A percentile compares a stretch with the other conserved stretches of the same genome.
These are phyloP conservation scores for Melanerpes formicivorus DNA, from an alignment of 2,113 vertebrate species.

Conservation along the genomic window DNA sequence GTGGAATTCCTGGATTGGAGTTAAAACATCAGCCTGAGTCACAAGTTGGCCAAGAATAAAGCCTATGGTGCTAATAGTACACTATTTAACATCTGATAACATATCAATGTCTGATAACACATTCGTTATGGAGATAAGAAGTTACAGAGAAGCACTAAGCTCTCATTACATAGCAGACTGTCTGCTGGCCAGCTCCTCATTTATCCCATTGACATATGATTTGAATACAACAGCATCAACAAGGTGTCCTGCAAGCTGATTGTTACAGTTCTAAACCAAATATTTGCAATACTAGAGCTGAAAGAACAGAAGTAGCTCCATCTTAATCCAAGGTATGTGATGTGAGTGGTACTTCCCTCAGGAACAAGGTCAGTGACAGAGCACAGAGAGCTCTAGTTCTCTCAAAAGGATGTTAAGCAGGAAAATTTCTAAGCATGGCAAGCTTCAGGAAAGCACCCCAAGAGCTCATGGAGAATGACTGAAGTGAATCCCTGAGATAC, in stretches of 20 bases:
- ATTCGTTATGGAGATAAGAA: background rate
- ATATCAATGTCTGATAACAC: background rate
- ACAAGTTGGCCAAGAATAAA: background rate
- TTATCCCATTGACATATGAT: background rate
- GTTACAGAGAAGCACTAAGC: background rate
- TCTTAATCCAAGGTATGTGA: background rate
- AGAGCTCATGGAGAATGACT: background rate
- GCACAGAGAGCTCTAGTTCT: background rate
- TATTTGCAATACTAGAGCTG: background rate
- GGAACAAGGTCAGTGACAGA: background rate
- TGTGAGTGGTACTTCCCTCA: rapidly evolving
- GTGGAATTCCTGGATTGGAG: background rate
- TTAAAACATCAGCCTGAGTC: background rate
- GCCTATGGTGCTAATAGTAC: background rate
- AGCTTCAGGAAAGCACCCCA: background rate
- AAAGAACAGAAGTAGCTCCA: background rate
- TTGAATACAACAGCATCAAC: background rate
- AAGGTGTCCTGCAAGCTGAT: background rate
- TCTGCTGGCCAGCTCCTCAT: background rate
- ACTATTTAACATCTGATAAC: background rate
- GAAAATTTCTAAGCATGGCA: background rate
- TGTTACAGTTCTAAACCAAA: rapidly evolving
- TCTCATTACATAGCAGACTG: background rate
- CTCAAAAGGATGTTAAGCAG: background rate
- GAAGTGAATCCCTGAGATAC: background rate